A percentile compares a stretch with the other conserved stretches of the same genome.
These are phyloP conservation scores for Cynopterus brachyotis DNA, from an alignment of 2,113 vertebrate genomes.

Conservation along the genomic window DNA sequence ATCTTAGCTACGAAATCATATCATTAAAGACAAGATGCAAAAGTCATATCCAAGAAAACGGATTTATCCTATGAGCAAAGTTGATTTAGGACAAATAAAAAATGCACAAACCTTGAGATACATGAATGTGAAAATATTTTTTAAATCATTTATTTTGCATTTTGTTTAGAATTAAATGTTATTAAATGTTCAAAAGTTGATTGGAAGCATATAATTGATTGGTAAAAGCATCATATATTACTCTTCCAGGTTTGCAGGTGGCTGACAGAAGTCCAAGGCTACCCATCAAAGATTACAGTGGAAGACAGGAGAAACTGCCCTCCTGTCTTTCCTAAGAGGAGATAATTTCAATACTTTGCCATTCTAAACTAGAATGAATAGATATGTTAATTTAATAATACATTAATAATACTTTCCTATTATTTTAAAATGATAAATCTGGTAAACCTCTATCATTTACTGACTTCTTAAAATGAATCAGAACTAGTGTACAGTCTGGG, in stretches of 20 bases:
- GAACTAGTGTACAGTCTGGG: not conserved
- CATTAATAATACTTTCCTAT: not conserved
- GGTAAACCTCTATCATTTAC: not conserved
- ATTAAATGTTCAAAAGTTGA: not conserved
- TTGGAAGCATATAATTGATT: not conserved
- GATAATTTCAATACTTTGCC: not conserved
- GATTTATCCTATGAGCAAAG: not conserved
- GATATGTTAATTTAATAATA: not conserved
- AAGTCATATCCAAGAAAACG: not conserved
- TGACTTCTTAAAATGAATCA: not conserved
- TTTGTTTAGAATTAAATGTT: not conserved
- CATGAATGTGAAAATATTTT: not conserved
- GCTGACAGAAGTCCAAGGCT: not conserved
- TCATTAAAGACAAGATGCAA: constrained; percentile 35
- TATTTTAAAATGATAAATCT: not conserved
- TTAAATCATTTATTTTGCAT: not conserved
- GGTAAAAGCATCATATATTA: not conserved
- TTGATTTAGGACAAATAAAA: constrained; percentile 17
- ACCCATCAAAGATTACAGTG: not conserved
- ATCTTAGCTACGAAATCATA: constrained; percentile 1
- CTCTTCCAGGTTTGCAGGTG: not conserved
- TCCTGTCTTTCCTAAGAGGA: not conserved
- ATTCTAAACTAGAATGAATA: not conserved
- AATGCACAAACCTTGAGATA: not conserved
- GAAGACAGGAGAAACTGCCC: not conserved